Conservation (phyloP, 2,888 invertebrate species). For the Cenopis cana region DNA sequence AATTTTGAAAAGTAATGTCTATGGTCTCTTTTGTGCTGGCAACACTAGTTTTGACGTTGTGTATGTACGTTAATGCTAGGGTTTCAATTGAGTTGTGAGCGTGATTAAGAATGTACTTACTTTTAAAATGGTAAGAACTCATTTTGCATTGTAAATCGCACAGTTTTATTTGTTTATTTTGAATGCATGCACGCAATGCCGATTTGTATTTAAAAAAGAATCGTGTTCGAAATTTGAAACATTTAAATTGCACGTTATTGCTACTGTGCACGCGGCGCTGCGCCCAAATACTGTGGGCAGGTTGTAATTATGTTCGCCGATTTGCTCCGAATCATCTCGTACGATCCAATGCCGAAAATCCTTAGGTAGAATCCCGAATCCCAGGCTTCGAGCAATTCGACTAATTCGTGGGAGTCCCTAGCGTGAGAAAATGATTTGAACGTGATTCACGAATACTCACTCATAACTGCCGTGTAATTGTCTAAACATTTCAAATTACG, state of each 20-base stretch:
- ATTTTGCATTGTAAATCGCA: slow-evolving; percentile 32
- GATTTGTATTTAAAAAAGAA: slow-evolving; percentile 54
- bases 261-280: slow-evolving; percentile 80
- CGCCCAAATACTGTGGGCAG: slow-evolving; percentile 72
- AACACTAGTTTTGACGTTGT: slow-evolving; percentile 11
- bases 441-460: slow-evolving; percentile 46
- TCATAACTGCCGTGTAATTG: slow-evolving; percentile 55
- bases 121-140: slow-evolving; percentile 6
- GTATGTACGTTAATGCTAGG: neutral
- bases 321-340: slow-evolving; percentile 71
- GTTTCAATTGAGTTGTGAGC: neutral
- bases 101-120: slow-evolving; percentile 3
- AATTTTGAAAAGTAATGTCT: slow-evolving; percentile 34
- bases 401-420: slow-evolving; percentile 81
- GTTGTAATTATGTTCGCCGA: slow-evolving; percentile 75
- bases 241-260: slow-evolving; percentile 84
- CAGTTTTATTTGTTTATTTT: slow-evolving; percentile 40
- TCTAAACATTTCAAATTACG: slow-evolving; percentile 44
- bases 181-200: slow-evolving; percentile 56
- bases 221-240: slow-evolving; percentile 79
- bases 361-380: slow-evolving; percentile 51
- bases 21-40: slow-evolving; percentile 19
- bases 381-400: slow-evolving; percentile 49
- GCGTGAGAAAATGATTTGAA: slow-evolving; percentile 74
- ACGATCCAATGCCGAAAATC: slow-evolving; percentile 76